phyloP scores from a whole-genome alignment of 2,113 vertebrate genomes.

The Phodopus roborovskii region DNA sequence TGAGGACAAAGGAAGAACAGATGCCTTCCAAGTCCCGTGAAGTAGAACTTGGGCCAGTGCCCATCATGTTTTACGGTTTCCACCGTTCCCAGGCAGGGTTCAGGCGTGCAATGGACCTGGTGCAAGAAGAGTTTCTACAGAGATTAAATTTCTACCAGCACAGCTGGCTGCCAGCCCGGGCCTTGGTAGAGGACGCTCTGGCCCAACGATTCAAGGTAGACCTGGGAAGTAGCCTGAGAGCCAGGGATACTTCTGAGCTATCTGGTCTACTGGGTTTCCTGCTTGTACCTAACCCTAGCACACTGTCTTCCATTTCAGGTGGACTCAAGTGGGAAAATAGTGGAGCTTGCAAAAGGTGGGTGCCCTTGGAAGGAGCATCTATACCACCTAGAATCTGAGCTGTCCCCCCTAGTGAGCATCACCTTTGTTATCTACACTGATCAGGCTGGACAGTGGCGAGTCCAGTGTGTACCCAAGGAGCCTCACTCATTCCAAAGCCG shows the following conservation, averaged over 20 bases:
- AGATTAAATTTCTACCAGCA: constrained; percentile 90
- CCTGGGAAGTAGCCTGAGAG: background rate
- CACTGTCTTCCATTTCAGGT: constrained; percentile 83
- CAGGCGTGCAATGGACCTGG: constrained; percentile 91
- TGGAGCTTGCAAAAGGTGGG: constrained; percentile 90
- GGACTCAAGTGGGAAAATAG: constrained; percentile 91
- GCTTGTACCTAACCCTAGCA: background rate
- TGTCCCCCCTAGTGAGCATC: constrained; percentile 86
- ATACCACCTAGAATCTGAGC: constrained; percentile 90
- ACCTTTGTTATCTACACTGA: constrained; percentile 92
- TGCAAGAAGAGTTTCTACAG: constrained; percentile 92
- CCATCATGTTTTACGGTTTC: background rate
- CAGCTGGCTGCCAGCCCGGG: constrained; percentile 94
- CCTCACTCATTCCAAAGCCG: constrained; percentile 93
- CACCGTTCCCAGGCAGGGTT: constrained; percentile 88
- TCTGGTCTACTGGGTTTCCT: background rate
- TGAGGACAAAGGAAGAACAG: accelerated
- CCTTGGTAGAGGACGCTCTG: constrained; percentile 91
- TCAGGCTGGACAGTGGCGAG: constrained; percentile 91
- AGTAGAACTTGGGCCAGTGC: background rate
- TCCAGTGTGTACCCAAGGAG: constrained; percentile 94
- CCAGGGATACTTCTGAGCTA: background rate
- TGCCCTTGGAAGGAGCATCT: constrained; percentile 98
- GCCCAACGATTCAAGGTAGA: constrained; percentile 83
- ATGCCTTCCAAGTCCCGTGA: background rate